Evolutionary conservation across 2,797 vertebrate genomes (phyloP).

Genomic region (Menidia menidia): DNA sequence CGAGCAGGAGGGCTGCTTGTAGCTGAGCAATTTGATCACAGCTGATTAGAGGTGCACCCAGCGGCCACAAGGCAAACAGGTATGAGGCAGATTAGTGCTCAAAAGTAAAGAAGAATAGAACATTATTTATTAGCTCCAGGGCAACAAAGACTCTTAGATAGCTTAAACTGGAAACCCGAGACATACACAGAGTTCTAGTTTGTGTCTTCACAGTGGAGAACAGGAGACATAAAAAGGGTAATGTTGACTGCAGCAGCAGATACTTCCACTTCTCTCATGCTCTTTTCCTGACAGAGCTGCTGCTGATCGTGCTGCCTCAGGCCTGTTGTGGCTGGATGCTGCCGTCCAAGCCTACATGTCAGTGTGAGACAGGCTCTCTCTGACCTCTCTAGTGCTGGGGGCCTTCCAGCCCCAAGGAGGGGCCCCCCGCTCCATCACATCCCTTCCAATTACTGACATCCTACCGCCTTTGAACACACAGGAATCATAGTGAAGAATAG

Average conservation of each 20-base stretch:
- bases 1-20: conserved; percentile 38
- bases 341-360: conserved; percentile 77
- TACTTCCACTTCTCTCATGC: conserved; percentile 42
- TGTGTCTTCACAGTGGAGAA: conserved; percentile 16
- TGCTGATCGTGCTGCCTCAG: conserved; percentile 71
- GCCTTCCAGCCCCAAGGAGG: conserved; percentile 73
- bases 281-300: conserved; percentile 67
- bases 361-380: conserved; percentile 77
- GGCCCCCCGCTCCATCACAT: conserved; percentile 80
- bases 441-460: conserved; percentile 86
- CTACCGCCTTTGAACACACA: conserved; percentile 83
- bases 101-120: conserved; percentile 34
- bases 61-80: conserved; percentile 48
- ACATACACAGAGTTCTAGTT: conserved; percentile 4
- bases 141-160: conserved; percentile 35
- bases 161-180: conserved; percentile 24
- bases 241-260: conserved; percentile 53
- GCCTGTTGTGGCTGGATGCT: conserved; percentile 81
- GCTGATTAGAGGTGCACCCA: conserved; percentile 63
- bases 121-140: conserved; percentile 31
- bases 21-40: conserved; percentile 65
- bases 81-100: conserved; percentile 52
- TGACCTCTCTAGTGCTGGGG: conserved; percentile 79
- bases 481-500: conserved; percentile 84
- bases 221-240: conserved; percentile 44